Conservation (phyloP, 1,140 invertebrate genomes). For the Drosophila melanogaster region DNA sequence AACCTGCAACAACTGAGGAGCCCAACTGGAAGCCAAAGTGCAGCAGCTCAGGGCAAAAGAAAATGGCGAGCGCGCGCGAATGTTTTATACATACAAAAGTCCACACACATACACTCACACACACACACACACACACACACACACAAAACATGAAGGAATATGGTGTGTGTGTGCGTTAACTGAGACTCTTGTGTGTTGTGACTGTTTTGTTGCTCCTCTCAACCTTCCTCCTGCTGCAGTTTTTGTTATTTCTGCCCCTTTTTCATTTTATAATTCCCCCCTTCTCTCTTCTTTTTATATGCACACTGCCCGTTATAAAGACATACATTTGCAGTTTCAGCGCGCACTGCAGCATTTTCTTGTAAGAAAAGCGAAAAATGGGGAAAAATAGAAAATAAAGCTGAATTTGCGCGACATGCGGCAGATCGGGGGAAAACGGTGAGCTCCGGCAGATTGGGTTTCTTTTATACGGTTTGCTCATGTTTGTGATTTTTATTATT, state of each 20-base stretch:
- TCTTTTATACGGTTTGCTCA: conserved; percentile 67
- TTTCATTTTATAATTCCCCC: conserved; percentile 76
- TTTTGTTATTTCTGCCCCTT: conserved; percentile 49
- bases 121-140: conserved; percentile 27
- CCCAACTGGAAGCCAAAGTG: conserved; percentile 70
- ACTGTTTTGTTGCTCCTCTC: conserved; percentile 67
- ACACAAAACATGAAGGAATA: conserved; percentile 15
- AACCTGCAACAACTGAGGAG: conserved; percentile 79
- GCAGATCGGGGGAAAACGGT: not conserved
- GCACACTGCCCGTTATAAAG: conserved; percentile 73
- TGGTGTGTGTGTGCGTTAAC: conserved; percentile 51
- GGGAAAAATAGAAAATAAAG: conserved; percentile 68
- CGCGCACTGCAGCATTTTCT: conserved; percentile 78
- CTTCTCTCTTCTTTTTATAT: conserved; percentile 62
- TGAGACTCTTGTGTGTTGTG: conserved; percentile 68
- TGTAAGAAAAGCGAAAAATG: conserved; percentile 66
- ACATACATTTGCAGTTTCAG: conserved; percentile 74
- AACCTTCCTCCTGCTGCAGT: conserved; percentile 38
- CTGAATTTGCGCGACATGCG: conserved; percentile 71
- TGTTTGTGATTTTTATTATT: conserved; percentile 75
- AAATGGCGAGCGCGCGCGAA: conserved; percentile 79
- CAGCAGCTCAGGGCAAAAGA: conserved; percentile 66
- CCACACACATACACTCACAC: conserved; percentile 41
- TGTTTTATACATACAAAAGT: conserved; percentile 59
- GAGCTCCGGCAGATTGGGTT: conserved; percentile 12